Base-by-base conservation (phyloP, 1,140 invertebrate species). In the Drosophila kanapiae region DNA sequence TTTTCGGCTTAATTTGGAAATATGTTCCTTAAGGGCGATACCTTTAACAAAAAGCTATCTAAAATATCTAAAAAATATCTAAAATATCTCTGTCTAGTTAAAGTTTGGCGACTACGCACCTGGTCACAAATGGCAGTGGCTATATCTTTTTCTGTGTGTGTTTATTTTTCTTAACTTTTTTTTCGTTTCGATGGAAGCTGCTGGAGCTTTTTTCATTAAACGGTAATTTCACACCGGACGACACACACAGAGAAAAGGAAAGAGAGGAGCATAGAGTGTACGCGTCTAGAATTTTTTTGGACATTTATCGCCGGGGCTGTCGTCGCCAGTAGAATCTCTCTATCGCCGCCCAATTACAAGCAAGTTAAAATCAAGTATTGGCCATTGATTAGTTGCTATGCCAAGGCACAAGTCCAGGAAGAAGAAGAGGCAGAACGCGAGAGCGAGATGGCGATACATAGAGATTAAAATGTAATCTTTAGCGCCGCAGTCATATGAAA, bases 401-500 rank as follows among this genome's bases (percentile, higher is more conserved):
- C 56, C 74, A 48, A 56, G 40, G 9, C 33, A 37, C 33, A 37
- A 37, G 33, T 9, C 33, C 10, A 54, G 18, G 49, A 6, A 1
- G n/a, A 16, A 35, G 8, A 23, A 37, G 18, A 3, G 16, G 11
- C 1, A n/a, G 0, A 23, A 16, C 10, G 35, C 23, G 11, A 47
- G 9, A 45, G 43, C 14, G 23, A 29, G 38, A 47, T 2, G 35
- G 69, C 40, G 37, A 48, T 56, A 49, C 56, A 54, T 49, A 77
- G 80, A 88, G 84, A 87, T 87, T 87, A 87, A 87, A 87, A 88
- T 83, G 83, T 87, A 87, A 87, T 83, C 83, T 87, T 87, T 88
- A 88, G 83, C 83, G 83, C 83, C 84, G 77, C 80, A 87, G 83
- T 88, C 84, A 87, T 88, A 87, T 83, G 77, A 87, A 87, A 87